Base-by-base conservation (phyloP, 2,113 vertebrate species). In the Sitta europaea region DNA sequence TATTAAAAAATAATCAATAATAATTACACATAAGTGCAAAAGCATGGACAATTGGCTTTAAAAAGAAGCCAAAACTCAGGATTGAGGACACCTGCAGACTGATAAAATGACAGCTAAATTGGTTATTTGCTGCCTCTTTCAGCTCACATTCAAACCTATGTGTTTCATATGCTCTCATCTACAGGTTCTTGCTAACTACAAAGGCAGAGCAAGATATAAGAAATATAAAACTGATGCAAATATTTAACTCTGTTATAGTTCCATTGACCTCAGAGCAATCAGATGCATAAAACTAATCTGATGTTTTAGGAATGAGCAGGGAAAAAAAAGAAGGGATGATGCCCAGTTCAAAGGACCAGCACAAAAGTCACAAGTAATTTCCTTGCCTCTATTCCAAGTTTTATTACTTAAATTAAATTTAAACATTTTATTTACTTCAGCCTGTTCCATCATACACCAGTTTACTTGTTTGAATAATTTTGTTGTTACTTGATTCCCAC, bases 391-490 rank as follows among this genome's bases (percentile, higher is more conserved):
- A 27, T 31, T 72, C 65, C 65, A 91, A 45, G 18, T 65, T 82
- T 76, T 61, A 48, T 70, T 70, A 45, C 36, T 86, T 53, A 45
- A 76, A 80, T 86, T 47, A 59, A 67, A 92, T 74, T 38, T 63
- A 86, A 73, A 23, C 7, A 13, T 62, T 91, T 83, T 62, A 59
- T 65, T 91, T 92, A 13, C 45, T 90, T 94, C 53, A 61, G 65
- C 75, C 36, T 31, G 11, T 85, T 84, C 58, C 22, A 38, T 45
- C 43, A 57, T 31, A 76, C 4, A 42, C 18, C 31, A 70, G 27
- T 85, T 70, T 57, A 87, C 43, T 92, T 88, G 63, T 90, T 79
- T 77, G 42, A 47, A 55, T 91, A 58, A 95, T 94, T 97, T 88
- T 74, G 31, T 78, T 86, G 42, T 63, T 90, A 54, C 22, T 85